These are phyloP conservation scores for Melanogrammus aeglefinus DNA, from an alignment of 2,797 vertebrate species.

Conservation along the genomic window DNA sequence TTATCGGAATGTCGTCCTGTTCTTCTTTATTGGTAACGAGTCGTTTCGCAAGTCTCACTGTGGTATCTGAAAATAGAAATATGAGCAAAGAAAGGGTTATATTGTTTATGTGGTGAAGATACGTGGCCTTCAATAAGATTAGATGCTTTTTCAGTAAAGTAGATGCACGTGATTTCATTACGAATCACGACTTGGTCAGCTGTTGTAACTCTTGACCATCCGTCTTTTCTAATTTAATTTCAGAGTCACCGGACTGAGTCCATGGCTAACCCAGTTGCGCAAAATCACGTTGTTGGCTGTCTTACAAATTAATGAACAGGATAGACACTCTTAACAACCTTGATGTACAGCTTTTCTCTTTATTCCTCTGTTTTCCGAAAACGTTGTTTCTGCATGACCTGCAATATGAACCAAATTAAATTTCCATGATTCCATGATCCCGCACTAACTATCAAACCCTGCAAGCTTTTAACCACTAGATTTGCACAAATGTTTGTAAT, in stretches of 20 bases:
- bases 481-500: background rate
- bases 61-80: conserved; percentile 40
- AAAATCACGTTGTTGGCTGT: background rate
- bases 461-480: background rate
- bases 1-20: conserved; percentile 69
- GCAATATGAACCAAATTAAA: conserved; percentile 5
- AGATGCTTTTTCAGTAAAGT: background rate
- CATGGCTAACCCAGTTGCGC: conserved; percentile 25
- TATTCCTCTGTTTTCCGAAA: conserved; percentile 42
- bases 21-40: conserved; percentile 67
- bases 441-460: background rate
- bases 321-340: conserved; percentile 56
- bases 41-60: conserved; percentile 40
- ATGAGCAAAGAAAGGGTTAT: conserved; percentile 1
- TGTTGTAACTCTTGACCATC: background rate
- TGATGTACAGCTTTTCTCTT: conserved; percentile 73
- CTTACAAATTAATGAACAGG: background rate
- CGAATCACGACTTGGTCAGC: background rate
- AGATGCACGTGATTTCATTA: background rate
- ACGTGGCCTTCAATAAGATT: background rate
- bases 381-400: conserved; percentile 34
- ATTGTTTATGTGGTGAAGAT: background rate
- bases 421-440: background rate
- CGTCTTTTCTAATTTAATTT: conserved; percentile 50
- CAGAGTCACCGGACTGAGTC: conserved; percentile 58